Percentiles rank a stretch among this genome's conserved stretches.
These are phyloP conservation scores for Meda fulgida DNA, from an alignment of 2,797 vertebrate species.

Conservation along the genomic window DNA sequence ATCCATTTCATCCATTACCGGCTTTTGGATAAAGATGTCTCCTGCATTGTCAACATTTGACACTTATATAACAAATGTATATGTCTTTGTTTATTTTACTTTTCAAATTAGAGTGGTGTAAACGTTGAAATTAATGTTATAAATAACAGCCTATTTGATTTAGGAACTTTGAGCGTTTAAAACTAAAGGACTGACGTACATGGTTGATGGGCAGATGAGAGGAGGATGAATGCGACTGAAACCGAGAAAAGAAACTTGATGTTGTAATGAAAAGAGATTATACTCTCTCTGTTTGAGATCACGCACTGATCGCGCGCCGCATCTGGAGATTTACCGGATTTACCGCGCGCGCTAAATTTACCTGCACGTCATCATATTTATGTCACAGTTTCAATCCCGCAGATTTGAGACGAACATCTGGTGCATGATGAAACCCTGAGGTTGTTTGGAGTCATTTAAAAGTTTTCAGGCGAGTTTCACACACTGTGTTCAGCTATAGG, in stretches of 20 bases:
- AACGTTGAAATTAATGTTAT: too few relatives aligned
- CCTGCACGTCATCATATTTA: conserved; percentile 26
- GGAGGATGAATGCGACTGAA: too few relatives aligned
- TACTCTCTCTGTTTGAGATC: neutral
- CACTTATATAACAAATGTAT: neutral
- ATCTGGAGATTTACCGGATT: conserved; percentile 35
- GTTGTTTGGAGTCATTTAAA: neutral
- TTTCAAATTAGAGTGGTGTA: neutral
- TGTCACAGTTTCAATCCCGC: conserved; percentile 17
- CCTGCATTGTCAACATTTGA: neutral
- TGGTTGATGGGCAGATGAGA: neutral
- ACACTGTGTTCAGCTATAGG: neutral
- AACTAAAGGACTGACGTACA: neutral
- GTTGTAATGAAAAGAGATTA: conserved; percentile 51
- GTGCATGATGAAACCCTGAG: neutral
- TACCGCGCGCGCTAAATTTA: conserved; percentile 11
- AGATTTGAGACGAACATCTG: conserved; percentile 19
- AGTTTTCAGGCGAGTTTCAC: neutral
- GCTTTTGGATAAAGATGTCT: neutral
- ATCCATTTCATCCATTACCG: neutral
- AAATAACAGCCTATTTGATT: neutral
- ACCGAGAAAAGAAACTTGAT: conserved; percentile 12
- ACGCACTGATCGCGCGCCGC: conserved; percentile 14
- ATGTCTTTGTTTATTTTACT: neutral
- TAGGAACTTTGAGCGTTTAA: neutral